Evolutionary conservation across 1,140 invertebrate genomes (phyloP), one percentile per base, ranked within the genome.

Genomic region (Bilobella aurantiaca): DNA sequence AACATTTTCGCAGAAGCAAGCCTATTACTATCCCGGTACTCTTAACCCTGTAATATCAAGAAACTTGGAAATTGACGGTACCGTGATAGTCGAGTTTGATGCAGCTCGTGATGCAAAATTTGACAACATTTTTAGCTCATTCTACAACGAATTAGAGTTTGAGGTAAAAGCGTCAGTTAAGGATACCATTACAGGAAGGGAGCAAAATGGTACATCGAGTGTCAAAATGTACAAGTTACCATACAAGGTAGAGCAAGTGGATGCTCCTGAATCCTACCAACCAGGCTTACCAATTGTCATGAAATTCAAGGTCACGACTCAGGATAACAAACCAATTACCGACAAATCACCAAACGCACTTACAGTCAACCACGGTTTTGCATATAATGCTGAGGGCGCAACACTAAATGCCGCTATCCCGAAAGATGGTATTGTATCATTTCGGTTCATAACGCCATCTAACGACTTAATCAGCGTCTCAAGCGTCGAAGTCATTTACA

Each of bases 191-290:
- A 92, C 90, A 1, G 84, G 87, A 25, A 80, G 89, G 66, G 83
- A 86, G 71, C 91, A 93, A 75, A 96, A 94, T 77, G 82, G 83
- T 12, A 84, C 88, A 0, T 78, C 83, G 0, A 82, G 84, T 66
- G 81, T 93, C 62, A 84, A 84, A 21, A 76, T 95, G 1, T 86
- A 95, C 74, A 84, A 86, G 65, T 85, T 90, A 70, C 86, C 87
- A 30, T 91, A 94, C 73, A 87, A 86, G 72, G 81, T 97, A 76
- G 87, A 91, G 70, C 81, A 92, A 56, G 83, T 90, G 53, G 85
- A 90, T 71, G 88, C 88, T 1, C 83, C 91, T 2, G 84, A 88
- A 62, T 87, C 86, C 69, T 97, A 91, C 77, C 93, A 94, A 75
- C 90, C 91, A 1, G 89, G 87, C 5, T 80, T 96, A 49, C 85